Conservation (phyloP, 2,113 vertebrate species). For the Chloebia gouldiae region DNA sequence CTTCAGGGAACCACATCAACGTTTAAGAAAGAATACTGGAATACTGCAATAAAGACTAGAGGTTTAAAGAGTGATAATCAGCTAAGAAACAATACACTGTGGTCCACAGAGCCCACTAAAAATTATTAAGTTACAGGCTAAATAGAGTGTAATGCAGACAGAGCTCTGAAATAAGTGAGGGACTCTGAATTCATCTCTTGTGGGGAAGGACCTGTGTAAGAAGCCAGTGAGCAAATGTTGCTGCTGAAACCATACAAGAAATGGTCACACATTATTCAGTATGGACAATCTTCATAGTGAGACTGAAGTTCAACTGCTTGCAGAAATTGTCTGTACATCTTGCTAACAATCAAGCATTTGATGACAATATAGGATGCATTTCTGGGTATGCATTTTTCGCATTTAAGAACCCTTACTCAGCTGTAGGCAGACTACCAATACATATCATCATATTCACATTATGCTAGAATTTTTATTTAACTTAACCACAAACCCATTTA, state of each 20-base stretch:
- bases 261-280: background rate
- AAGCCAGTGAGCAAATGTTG: background rate
- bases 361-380: background rate
- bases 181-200: background rate
- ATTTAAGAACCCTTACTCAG: background rate
- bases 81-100: background rate
- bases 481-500: background rate
- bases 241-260: background rate
- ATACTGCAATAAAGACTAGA: background rate
- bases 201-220: background rate
- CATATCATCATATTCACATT: background rate
- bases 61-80: background rate
- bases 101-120: background rate
- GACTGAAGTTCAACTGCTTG: background rate
- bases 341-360: background rate
- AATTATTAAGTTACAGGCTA: background rate
- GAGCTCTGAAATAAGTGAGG: background rate
- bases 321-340: background rate
- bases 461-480: background rate
- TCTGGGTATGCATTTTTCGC: background rate
- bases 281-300: background rate
- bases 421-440: background rate
- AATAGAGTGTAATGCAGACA: background rate
- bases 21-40: background rate
- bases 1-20: background rate